Conservation (phyloP, 2,888 invertebrate species). For the Dermolepida albohirtum region DNA sequence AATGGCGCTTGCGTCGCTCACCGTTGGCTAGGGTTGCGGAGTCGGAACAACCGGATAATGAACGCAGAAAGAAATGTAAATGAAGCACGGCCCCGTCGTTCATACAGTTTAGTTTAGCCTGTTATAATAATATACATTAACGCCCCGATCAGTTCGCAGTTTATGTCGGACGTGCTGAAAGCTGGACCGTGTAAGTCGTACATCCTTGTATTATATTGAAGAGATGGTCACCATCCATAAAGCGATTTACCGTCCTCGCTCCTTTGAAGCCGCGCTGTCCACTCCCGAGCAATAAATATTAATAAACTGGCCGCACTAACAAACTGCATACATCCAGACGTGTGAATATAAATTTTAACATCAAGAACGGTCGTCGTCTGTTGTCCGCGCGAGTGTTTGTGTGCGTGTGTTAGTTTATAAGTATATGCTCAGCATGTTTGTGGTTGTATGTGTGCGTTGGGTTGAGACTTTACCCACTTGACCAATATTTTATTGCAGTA, state of each 20-base stretch:
- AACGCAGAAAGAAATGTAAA: slow-evolving; percentile 13
- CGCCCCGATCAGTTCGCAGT: slow-evolving; percentile 21
- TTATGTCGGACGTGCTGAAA: slow-evolving; percentile 44
- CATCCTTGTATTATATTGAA: slow-evolving; percentile 51
- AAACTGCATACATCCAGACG: slow-evolving; percentile 56
- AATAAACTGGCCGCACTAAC: slow-evolving; percentile 57
- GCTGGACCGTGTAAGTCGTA: slow-evolving; percentile 41
- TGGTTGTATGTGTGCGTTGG: no score
- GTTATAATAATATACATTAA: slow-evolving; percentile 30
- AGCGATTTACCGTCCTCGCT: slow-evolving; percentile 53
- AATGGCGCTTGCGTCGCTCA: slow-evolving; percentile 4
- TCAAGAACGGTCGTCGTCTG: slow-evolving; percentile 18
- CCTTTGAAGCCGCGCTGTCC: slow-evolving; percentile 44
- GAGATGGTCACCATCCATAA: slow-evolving; percentile 54
- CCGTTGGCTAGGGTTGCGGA: background rate
- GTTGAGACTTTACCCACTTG: no score
- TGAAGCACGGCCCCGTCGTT: background rate
- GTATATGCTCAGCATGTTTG: no score
- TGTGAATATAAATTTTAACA: slow-evolving; percentile 51
- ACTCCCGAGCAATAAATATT: slow-evolving; percentile 58
- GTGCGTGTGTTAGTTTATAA: no score
- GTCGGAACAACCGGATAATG: slow-evolving; percentile 6
- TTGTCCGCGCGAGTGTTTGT: no score
- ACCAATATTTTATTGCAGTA: no score
- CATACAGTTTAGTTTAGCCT: background rate